Percentiles rank a stretch among this genome's conserved stretches.
Conservation (phyloP, 2,113 vertebrate genomes). For the Pontoporia blainvillei region DNA sequence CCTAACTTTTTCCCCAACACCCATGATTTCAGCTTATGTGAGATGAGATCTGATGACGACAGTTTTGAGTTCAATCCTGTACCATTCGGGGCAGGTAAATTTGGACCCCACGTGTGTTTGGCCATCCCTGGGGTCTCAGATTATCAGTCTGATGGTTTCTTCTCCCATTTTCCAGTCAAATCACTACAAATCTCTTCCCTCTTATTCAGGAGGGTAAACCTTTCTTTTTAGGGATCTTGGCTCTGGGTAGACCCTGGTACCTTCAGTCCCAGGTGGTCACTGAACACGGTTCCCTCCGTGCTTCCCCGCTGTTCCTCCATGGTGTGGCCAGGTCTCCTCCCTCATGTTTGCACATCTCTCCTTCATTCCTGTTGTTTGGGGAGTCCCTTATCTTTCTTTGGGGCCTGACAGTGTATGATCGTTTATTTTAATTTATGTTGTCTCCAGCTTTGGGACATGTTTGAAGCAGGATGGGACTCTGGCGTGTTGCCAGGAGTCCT, state of each 20-base stretch:
- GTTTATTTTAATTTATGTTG: not conserved
- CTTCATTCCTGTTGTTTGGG: not conserved
- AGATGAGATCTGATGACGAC: not conserved
- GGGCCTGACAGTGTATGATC: not conserved
- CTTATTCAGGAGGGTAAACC: not conserved
- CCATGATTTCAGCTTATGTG: not conserved
- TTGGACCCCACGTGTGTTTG: not conserved
- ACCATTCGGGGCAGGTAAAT: not conserved
- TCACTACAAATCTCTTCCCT: not conserved
- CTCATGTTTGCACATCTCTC: not conserved
- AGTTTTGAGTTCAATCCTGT: not conserved
- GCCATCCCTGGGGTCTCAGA: not conserved
- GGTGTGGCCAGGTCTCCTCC: not conserved
- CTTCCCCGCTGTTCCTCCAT: not conserved
- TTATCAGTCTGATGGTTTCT: not conserved
- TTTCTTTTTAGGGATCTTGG: not conserved
- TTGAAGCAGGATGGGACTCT: not conserved
- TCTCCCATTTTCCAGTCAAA: not conserved
- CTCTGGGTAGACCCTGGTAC: too few species aligned
- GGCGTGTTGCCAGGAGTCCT: not conserved
- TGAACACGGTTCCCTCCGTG: not conserved
- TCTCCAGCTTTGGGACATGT: not conserved
- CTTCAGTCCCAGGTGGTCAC: not conserved
- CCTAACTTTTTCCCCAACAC: not conserved
- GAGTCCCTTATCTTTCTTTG: not conserved